Percentiles rank a stretch among this genome's conserved stretches.
Conservation (phyloP, 2,113 vertebrate species). For the Dolichallabes microphthalmus region DNA sequence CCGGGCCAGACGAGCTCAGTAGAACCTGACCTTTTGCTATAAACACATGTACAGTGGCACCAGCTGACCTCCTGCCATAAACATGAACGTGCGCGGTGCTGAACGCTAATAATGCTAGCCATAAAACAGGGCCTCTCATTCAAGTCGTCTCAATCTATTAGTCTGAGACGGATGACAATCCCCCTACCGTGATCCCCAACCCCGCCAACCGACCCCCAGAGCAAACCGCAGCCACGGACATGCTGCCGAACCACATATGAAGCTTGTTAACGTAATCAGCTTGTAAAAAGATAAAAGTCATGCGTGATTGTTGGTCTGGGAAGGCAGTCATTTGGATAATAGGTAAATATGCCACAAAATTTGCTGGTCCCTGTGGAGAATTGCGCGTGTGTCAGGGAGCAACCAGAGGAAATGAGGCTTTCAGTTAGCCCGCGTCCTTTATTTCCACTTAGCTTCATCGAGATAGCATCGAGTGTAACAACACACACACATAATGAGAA, state of each 20-base stretch:
- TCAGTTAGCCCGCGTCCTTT: conserved; percentile 56
- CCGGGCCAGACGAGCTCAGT: background rate
- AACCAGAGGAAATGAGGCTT: conserved; percentile 51
- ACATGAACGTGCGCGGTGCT: conserved; percentile 14
- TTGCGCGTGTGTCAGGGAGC: conserved; percentile 43
- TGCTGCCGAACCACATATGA: conserved; percentile 66
- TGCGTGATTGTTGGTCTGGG: conserved; percentile 74
- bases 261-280: conserved; percentile 79
- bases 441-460: conserved; percentile 64
- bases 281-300: conserved; percentile 77
- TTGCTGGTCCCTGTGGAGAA: conserved; percentile 47
- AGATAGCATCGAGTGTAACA: conserved; percentile 34
- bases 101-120: conserved; percentile 46
- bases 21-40: background rate
- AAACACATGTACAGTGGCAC: conserved; percentile 27
- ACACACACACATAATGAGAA: conserved; percentile 49
- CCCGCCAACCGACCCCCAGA: conserved; percentile 26
- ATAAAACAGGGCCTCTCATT: conserved; percentile 37
- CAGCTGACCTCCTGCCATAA: conserved; percentile 33
- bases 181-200: background rate
- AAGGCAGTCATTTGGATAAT: conserved; percentile 81
- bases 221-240: conserved; percentile 36
- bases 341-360: conserved; percentile 74
- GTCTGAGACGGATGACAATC: conserved; percentile 44
- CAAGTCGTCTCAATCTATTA: conserved; percentile 56